Evolutionary conservation across 2,888 invertebrate species (phyloP), one percentile per base, ranked within the genome.

Genomic region (Buathra laborator): DNA sequence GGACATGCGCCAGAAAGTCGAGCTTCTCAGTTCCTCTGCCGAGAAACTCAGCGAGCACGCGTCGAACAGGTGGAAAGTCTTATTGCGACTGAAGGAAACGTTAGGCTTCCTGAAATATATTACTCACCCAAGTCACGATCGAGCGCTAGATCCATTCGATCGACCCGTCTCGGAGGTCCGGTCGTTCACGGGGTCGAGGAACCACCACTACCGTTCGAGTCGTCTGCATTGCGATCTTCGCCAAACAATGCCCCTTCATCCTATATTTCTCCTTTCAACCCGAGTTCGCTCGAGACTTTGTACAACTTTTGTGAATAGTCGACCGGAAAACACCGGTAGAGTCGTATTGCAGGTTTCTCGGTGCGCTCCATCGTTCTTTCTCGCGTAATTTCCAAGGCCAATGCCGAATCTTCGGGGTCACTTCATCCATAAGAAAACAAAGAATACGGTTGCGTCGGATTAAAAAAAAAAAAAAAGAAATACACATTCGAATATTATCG

Each of bases 91-190:
- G 37, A 75, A 24, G 59, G 37, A 46, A 44, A 43, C 67, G 51
- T 12, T 14, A 29, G 19, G 14, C 19, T 64, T 29, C 19, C 32
- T 29, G 53, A 66, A 48, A 43, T 32, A 14, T 56, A 82, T 85
- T 82, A 62, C 51, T 76, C 86, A 92, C 87, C 70, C 91, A 76
- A 88, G 90, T 92, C 93, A 93, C 93, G 93, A 89, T 88, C 87
- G 88, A 89, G 92, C 89, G 89, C 92, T 86, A 92, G 91, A 93
- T 93, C 90, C 92, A 92, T 93, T 88, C 86, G 87, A 92, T 93
- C 92, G 89, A 90, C 91, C 89, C 64, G 70, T 56, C 72, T 51
- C 59, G 64, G 70, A 64, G 46, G 79, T 79, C 79, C 79, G 78
- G 56, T 66, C 53, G 46, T 70, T 68, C 48, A 56, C 80, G 53